Conservation (phyloP, 2,888 invertebrate species). For the Erebia palarica region DNA sequence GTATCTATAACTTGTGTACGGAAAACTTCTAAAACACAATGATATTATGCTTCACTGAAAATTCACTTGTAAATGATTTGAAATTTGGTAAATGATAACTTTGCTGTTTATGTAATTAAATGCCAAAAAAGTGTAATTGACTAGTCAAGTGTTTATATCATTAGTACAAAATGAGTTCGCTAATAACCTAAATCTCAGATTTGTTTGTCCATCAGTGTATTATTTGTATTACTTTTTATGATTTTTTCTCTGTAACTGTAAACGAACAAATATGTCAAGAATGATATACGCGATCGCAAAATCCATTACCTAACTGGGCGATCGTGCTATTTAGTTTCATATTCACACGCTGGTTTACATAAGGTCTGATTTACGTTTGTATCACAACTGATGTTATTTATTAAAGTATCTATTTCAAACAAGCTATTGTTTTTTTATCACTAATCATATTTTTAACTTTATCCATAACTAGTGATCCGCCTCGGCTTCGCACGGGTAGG, state of each 20-base stretch:
- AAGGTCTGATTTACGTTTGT: slow-evolving; percentile 50
- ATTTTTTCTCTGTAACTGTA: too few species aligned
- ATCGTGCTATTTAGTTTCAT: neutral
- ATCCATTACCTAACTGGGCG: neutral
- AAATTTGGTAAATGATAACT: too few species aligned
- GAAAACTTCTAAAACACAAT: too few species aligned
- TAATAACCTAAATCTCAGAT: neutral
- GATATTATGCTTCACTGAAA: too few species aligned
- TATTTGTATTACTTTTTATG: too few species aligned
- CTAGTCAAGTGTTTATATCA: slow-evolving; percentile 10
- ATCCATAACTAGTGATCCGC: too few species aligned
- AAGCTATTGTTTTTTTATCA: neutral
- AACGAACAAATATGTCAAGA: too few species aligned
- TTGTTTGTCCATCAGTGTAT: neutral
- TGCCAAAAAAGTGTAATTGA: neutral
- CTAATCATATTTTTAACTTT: too few species aligned
- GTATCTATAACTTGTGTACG: too few species aligned
- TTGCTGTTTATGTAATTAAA: neutral
- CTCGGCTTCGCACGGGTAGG: too few species aligned
- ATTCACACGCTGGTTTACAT: slow-evolving; percentile 11
- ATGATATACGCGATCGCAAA: too few species aligned
- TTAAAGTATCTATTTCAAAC: slow-evolving; percentile 29
- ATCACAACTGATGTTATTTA: slow-evolving; percentile 36
- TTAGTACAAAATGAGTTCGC: neutral
- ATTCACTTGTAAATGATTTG: too few species aligned